Evolutionary conservation across 2,888 invertebrate genomes (phyloP).

Genomic region (Lysandra coridon): DNA sequence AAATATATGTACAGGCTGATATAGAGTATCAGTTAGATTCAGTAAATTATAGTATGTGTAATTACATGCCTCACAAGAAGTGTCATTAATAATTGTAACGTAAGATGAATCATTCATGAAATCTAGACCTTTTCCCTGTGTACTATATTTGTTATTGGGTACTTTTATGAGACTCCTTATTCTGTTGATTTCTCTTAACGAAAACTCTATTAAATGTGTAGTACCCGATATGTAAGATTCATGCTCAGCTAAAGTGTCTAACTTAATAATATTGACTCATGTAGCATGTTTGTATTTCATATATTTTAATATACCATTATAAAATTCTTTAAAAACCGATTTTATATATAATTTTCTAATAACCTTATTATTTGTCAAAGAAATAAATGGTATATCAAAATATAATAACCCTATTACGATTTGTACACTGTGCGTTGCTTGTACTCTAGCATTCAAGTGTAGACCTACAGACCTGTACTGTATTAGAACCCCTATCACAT

Average conservation of each 20-base stretch:
- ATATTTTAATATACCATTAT: conserved; percentile 15
- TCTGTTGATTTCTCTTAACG: neutral
- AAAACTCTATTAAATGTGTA: neutral
- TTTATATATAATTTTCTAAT: neutral
- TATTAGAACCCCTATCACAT: conserved; percentile 44
- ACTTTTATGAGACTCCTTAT: neutral
- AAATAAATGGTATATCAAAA: conserved; percentile 6
- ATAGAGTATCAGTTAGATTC: neutral
- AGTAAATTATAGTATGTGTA: neutral
- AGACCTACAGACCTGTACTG: conserved; percentile 60
- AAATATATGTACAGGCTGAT: neutral
- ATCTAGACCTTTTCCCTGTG: neutral
- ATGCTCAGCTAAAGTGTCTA: neutral
- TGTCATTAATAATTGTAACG: neutral
- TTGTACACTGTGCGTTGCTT: conserved; percentile 70
- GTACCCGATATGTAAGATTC: neutral
- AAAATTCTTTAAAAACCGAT: neutral
- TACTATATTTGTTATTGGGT: neutral
- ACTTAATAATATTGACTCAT: neutral
- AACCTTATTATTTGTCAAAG: neutral
- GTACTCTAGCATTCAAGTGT: conserved; percentile 70
- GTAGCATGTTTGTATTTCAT: conserved; percentile 16
- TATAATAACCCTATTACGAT: conserved; percentile 38
- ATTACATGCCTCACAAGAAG: neutral
- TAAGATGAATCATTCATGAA: neutral